A percentile compares a stretch with the other conserved stretches of the same genome.
These are phyloP conservation scores for Aethes cnicana DNA, from an alignment of 2,888 invertebrate genomes.

Conservation along the genomic window DNA sequence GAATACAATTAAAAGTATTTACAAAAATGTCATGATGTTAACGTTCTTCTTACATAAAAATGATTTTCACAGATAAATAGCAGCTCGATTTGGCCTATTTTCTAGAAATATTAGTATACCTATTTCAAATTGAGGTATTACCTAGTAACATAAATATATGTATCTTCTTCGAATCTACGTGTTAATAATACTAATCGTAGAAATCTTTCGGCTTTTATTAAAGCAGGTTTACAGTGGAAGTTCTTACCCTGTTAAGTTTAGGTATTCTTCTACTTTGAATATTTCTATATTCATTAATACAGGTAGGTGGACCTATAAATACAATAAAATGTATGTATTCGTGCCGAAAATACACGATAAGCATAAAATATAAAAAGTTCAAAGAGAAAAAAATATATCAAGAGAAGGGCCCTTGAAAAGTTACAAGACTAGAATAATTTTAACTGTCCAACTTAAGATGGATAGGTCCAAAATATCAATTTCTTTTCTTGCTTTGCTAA, in stretches of 20 bases:
- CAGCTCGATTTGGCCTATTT: no score
- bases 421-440: no score
- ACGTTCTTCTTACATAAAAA: no score
- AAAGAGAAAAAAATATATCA: no score
- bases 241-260: slow-evolving; percentile 21
- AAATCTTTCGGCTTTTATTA: not conserved
- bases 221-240: slow-evolving; percentile 13
- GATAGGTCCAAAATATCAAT: no score
- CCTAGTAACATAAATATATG: not conserved
- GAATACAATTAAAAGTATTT: slow-evolving; percentile 31
- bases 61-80: no score
- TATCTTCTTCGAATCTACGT: not conserved
- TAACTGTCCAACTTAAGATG: no score
- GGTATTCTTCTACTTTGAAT: not conserved
- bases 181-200: not conserved
- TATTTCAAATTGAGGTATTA: not conserved
- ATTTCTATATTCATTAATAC: not conserved
- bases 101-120: not conserved
- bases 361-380: no score
- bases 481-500: no score
- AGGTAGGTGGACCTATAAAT: not conserved
- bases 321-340: not conserved
- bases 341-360: no score
- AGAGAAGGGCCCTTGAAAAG: no score
- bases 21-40: slow-evolving; percentile 16